These are phyloP conservation scores for Mustela lutreola DNA, from an alignment of 2,113 vertebrate species.

Conservation along the genomic window DNA sequence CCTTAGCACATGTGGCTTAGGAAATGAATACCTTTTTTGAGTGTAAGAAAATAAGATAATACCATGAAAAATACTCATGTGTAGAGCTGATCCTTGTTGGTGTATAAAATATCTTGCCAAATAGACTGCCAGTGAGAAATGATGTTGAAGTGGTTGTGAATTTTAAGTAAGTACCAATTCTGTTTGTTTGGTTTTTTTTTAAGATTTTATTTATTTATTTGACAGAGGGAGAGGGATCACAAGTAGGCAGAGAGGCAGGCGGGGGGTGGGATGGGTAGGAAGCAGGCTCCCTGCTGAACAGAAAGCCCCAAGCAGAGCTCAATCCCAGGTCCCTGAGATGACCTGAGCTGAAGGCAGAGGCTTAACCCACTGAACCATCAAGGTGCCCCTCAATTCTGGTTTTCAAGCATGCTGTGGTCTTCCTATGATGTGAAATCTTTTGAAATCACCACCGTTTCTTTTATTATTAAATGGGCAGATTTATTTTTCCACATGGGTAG, in stretches of 20 bases:
- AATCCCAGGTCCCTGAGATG: too few species aligned
- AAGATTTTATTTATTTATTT: too few species aligned
- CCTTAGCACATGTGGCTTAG: neutral
- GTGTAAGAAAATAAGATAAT: slow-evolving; percentile 22
- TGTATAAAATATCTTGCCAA: neutral
- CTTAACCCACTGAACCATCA: too few species aligned
- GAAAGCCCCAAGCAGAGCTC: too few species aligned
- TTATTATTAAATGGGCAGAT: neutral
- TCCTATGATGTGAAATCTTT: neutral
- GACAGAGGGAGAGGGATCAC: too few species aligned
- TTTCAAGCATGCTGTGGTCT: neutral
- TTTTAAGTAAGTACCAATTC: slow-evolving; percentile 37
- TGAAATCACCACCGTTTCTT: neutral
- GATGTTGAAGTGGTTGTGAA: neutral
- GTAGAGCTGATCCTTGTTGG: neutral
- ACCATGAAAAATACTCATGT: neutral
- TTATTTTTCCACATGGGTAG: neutral
- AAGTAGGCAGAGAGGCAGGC: too few species aligned
- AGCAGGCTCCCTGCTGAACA: too few species aligned
- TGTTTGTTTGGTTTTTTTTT: neutral
- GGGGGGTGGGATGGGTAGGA: too few species aligned
- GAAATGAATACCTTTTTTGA: neutral
- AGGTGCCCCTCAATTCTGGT: neutral
- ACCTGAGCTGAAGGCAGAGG: too few species aligned
- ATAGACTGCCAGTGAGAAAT: neutral